A percentile compares a stretch with the other conserved stretches of the same genome.
Evolutionary conservation across 2,888 invertebrate species (phyloP).

Genomic region (Dryomyza anilis): DNA sequence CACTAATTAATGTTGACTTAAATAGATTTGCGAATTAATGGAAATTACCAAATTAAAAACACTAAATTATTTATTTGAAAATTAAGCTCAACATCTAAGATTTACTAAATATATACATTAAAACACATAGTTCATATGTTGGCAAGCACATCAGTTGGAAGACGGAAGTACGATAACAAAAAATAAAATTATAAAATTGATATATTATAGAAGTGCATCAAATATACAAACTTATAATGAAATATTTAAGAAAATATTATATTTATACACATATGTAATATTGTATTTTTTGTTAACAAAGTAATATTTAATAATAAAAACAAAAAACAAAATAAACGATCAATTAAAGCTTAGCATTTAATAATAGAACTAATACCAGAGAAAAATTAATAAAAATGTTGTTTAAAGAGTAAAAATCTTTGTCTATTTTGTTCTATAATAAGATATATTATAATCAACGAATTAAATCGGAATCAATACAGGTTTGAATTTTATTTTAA

Average conservation of each 20-base stretch:
- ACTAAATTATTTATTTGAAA: too few relatives aligned
- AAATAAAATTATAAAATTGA: slow-evolving; percentile 16
- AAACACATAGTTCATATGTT: background rate
- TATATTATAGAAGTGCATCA: slow-evolving; percentile 12
- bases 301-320: too few relatives aligned
- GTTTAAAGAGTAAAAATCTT: slow-evolving; percentile 13
- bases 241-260: slow-evolving; percentile 17
- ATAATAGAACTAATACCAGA: slow-evolving; percentile 8
- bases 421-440: background rate
- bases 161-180: background rate
- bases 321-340: slow-evolving; percentile 9
- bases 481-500: too few relatives aligned
- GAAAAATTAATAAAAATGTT: slow-evolving; percentile 8
- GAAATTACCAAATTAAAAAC: too few relatives aligned
- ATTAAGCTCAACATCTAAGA: too few relatives aligned
- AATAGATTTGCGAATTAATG: background rate
- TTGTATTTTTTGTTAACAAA: slow-evolving; percentile 23
- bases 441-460: too few relatives aligned
- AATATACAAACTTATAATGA: slow-evolving; percentile 18
- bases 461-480: too few relatives aligned
- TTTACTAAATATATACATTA: too few relatives aligned
- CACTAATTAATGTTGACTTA: background rate
- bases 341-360: slow-evolving; percentile 15
- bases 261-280: slow-evolving; percentile 17
- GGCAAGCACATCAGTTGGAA: background rate